Evolutionary conservation across 2,888 invertebrate species (phyloP).

Genomic region (Luffia ferchaultella): DNA sequence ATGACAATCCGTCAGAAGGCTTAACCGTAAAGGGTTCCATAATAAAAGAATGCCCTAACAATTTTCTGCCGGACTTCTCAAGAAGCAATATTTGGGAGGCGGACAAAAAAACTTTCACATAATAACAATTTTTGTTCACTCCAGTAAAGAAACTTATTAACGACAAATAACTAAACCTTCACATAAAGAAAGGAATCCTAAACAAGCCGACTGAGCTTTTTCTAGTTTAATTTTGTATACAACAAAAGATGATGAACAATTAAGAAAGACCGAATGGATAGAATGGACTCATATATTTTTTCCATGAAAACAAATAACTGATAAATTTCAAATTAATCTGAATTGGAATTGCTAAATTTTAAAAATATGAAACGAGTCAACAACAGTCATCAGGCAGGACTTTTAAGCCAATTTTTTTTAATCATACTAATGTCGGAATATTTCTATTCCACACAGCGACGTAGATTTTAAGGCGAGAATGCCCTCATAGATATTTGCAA

Average conservation of each 20-base stretch:
- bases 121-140: not conserved
- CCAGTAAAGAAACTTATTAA: not conserved
- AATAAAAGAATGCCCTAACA: not conserved
- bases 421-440: too few species aligned
- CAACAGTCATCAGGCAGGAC: too few species aligned
- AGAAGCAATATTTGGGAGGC: not conserved
- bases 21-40: not conserved
- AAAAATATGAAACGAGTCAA: too few species aligned
- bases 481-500: too few species aligned
- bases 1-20: not conserved
- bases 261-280: too few species aligned
- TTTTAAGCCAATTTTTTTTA: too few species aligned
- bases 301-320: not conserved
- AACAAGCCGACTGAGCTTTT: not conserved
- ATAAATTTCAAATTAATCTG: not conserved
- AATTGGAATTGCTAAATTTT: too few species aligned
- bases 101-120: not conserved
- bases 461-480: too few species aligned
- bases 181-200: too few species aligned
- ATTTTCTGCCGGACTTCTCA: not conserved
- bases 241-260: not conserved
- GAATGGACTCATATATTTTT: not conserved
- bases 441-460: too few species aligned
- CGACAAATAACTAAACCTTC: too few species aligned
- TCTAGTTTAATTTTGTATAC: not conserved